Base-by-base conservation (phyloP, 2,113 vertebrate genomes). In the Regulus satrapa region DNA sequence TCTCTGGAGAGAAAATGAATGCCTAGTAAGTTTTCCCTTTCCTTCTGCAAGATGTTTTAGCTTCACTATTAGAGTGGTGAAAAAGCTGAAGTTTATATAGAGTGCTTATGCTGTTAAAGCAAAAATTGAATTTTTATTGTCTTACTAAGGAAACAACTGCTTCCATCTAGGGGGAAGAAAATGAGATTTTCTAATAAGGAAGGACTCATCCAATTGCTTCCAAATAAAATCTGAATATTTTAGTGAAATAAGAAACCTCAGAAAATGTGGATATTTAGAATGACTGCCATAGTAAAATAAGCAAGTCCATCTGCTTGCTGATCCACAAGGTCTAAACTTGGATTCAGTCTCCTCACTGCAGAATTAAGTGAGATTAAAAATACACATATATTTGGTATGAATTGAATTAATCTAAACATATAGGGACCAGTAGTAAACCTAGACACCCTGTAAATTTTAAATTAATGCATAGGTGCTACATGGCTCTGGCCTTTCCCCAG, bases 71-170 rank as follows among this genome's bases (percentile, higher is more conserved):
- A 54, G 40, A 68, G n/a, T 51, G 29, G 20, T 8, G 41, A 54
- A 85, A 88, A 46, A 46, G 6, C 63, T 74, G 54, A 46, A 46
- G 63, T 72, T 78, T 88, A 62, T 61, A 41, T 28, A 52, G 31
- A 48, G 21, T 63, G 43, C 32, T 92, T 95, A 83, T 1, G 8
- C 34, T 66, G 59, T 79, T 81, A 95, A 92, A 95, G 58, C 18
- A 88, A 95, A 92, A 83, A 82, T 48, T 82, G 21, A 3, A 5
- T 12, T 90, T 94, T 94, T 92, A 79, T 87, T 95, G 38, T 90
- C 63, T 85, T 91, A 49, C 29, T 88, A 63, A 88, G 55, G 43
- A 90, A 95, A 71, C 28, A 94, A 88, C 55, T 69, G 46, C 59
- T 85, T 34, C 36, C 20, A 63, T 71, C 67, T 59, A 36, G 43